Conservation (phyloP, 2,888 invertebrate genomes). For the Thecophora atra region DNA sequence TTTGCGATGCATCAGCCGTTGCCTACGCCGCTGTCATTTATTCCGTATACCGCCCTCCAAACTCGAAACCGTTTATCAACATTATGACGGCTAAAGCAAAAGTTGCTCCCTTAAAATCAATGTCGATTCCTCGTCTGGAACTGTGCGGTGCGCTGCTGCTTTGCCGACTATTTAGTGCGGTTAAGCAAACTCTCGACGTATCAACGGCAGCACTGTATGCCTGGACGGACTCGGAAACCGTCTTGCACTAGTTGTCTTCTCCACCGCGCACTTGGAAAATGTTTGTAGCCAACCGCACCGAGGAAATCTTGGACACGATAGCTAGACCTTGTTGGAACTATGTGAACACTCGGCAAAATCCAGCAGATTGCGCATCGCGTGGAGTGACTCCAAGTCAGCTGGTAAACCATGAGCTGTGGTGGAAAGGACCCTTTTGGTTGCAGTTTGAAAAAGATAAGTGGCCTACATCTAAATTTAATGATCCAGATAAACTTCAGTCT, state of each 20-base stretch:
- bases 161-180: not conserved
- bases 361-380: conserved; percentile 47
- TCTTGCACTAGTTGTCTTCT: conserved; percentile 46
- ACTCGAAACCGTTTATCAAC: not conserved
- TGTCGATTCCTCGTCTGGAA: conserved; percentile 18
- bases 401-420: conserved; percentile 2
- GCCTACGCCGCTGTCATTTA: too few species aligned
- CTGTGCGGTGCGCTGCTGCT: conserved; percentile 3
- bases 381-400: conserved; percentile 33
- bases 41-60: too few species aligned
- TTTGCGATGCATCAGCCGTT: not conserved
- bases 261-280: conserved; percentile 47
- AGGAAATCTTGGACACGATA: conserved; percentile 36
- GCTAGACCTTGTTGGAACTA: conserved; percentile 41
- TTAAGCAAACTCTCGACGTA: not conserved
- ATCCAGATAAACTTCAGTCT: not conserved
- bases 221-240: conserved; percentile 43
- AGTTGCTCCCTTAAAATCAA: conserved; percentile 13
- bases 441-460: conserved; percentile 7
- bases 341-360: conserved; percentile 43
- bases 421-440: conserved; percentile 9
- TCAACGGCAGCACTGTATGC: too few species aligned
- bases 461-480: conserved; percentile 10
- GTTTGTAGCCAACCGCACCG: conserved; percentile 46
- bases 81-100: conserved; percentile 12